Evolutionary conservation across 2,113 vertebrate species (phyloP).

Genomic region (Myrmecobius fasciatus): DNA sequence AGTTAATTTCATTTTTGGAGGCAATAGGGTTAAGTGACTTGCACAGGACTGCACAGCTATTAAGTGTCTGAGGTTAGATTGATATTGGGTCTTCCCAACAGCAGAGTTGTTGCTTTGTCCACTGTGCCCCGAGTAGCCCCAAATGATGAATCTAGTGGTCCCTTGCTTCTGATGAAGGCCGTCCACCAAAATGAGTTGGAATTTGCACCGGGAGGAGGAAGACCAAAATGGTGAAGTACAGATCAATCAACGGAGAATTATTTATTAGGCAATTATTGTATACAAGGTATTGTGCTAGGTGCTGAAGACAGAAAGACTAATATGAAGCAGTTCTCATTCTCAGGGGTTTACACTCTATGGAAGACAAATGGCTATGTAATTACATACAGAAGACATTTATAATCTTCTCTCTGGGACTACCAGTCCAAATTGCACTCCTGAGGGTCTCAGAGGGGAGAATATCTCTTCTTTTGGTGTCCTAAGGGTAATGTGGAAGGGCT

Average conservation of each 20-base stretch:
- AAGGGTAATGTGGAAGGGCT: not conserved
- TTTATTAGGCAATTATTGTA: not conserved
- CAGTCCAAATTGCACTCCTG: not conserved
- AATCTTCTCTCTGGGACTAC: not conserved
- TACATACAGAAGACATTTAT: not conserved
- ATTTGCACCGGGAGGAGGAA: not conserved
- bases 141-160: too few species aligned
- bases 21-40: not conserved
- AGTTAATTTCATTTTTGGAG: too few species aligned
- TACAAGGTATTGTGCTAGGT: not conserved
- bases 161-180: not conserved
- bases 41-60: not conserved
- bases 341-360: not conserved
- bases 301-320: not conserved
- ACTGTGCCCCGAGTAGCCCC: too few species aligned
- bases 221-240: not conserved
- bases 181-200: not conserved
- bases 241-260: not conserved
- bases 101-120: not conserved
- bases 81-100: not conserved
- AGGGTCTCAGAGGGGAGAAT: not conserved
- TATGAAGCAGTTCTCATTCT: not conserved
- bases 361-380: not conserved
- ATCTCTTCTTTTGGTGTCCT: not conserved
- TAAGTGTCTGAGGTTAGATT: not conserved